phyloP scores from a whole-genome alignment of 2,888 invertebrate species.

The Aricia artaxerxes region DNA sequence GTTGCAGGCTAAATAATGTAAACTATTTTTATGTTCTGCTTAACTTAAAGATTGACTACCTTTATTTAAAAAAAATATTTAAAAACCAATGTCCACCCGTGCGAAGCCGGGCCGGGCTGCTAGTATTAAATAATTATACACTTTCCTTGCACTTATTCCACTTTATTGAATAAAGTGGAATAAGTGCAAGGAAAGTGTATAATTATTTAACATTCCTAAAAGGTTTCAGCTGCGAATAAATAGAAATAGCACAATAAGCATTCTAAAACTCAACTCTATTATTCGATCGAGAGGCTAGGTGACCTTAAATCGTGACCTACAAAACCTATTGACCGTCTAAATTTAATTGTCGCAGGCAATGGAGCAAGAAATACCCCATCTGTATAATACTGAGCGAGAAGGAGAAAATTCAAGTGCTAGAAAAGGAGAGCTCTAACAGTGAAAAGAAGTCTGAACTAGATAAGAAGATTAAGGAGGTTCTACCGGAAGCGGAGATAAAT shows the following conservation, averaged over 20 bases:
- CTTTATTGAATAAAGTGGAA: too few species aligned
- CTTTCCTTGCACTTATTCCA: too few species aligned
- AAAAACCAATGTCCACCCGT: too few species aligned
- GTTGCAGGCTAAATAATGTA: too few species aligned
- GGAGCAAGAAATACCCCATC: slow-evolving; percentile 97
- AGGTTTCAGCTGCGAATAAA: slow-evolving; percentile 29
- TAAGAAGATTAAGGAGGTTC: slow-evolving; percentile 60
- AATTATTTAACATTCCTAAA: not conserved
- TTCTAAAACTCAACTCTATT: not conserved
- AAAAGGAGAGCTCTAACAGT: slow-evolving; percentile 57
- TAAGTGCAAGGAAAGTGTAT: too few species aligned
- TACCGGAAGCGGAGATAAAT: slow-evolving; percentile 63
- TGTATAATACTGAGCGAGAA: slow-evolving; percentile 83
- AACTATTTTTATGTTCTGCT: too few species aligned
- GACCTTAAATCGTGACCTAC: slow-evolving; percentile 24
- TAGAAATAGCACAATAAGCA: slow-evolving; percentile 32
- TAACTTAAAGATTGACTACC: too few species aligned
- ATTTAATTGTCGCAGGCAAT: slow-evolving; percentile 76
- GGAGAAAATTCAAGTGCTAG: slow-evolving; percentile 71
- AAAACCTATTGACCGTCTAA: slow-evolving; percentile 14
- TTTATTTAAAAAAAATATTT: too few species aligned
- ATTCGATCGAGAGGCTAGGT: slow-evolving; percentile 21
- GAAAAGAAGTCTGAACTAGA: slow-evolving; percentile 60
- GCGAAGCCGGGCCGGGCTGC: too few species aligned
- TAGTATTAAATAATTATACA: too few species aligned